A percentile compares a stretch with the other conserved stretches of the same genome.
Evolutionary conservation across 2,797 vertebrate genomes (phyloP).

Genomic region (Crenuchus spilurus): DNA sequence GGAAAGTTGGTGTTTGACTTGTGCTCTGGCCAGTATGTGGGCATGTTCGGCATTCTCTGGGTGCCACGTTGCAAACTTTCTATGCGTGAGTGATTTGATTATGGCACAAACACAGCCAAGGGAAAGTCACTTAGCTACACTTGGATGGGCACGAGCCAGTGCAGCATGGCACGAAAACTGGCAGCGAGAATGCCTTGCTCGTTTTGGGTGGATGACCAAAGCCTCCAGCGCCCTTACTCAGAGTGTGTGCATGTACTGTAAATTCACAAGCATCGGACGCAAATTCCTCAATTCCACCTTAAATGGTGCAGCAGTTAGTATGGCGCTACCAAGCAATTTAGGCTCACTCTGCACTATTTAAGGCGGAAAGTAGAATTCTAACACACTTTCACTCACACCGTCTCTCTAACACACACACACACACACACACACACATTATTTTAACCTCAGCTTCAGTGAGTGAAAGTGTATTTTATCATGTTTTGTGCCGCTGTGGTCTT

Average conservation of each 20-base stretch:
- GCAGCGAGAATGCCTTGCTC: slow-evolving; percentile 19
- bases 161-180: slow-evolving; percentile 56
- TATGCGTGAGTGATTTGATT: slow-evolving; percentile 76
- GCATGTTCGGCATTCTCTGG: slow-evolving; percentile 70
- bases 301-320: too few species aligned
- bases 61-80: slow-evolving; percentile 66
- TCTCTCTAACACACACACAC: too few species aligned
- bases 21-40: slow-evolving; percentile 33
- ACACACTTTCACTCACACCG: too few species aligned
- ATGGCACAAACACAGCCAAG: slow-evolving; percentile 68
- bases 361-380: too few species aligned
- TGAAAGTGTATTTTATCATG: too few species aligned
- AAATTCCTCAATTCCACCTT: too few species aligned
- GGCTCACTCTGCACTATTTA: too few species aligned
- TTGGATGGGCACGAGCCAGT: slow-evolving; percentile 64
- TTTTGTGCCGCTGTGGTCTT: too few species aligned
- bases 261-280: too few species aligned
- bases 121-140: slow-evolving; percentile 75
- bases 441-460: too few species aligned
- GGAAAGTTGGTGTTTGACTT: slow-evolving; percentile 28
- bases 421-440: too few species aligned
- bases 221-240: neutral
- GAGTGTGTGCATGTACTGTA: neutral
- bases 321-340: too few species aligned
- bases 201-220: slow-evolving; percentile 1